Evolutionary conservation across 1,140 invertebrate genomes (phyloP).

Genomic region (Alviniconcha marisindica): DNA sequence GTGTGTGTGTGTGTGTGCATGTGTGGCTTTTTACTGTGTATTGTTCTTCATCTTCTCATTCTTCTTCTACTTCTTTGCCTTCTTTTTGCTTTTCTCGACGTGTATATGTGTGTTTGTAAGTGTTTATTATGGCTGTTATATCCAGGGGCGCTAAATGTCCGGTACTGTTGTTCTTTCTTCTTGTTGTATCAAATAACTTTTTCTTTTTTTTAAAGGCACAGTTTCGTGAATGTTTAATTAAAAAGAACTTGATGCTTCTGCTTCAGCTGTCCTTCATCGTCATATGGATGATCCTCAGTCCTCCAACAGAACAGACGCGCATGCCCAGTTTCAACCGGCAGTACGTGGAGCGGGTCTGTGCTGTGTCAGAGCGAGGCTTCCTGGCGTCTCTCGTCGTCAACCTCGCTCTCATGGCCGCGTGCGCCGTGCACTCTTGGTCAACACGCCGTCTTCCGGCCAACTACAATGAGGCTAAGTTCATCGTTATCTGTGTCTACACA

Average conservation of each 20-base stretch:
- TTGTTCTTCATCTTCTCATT: background rate
- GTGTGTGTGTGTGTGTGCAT: background rate
- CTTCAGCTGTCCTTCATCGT: conserved; percentile 44
- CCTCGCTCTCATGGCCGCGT: conserved; percentile 89
- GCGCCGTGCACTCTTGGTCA: conserved; percentile 91
- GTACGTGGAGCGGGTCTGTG: conserved; percentile 45
- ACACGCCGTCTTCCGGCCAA: conserved; percentile 66
- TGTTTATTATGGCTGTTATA: background rate
- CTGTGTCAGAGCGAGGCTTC: conserved; percentile 44
- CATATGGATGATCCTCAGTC: conserved; percentile 39
- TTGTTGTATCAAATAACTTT: too few relatives aligned
- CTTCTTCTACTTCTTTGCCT: background rate
- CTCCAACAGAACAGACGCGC: conserved; percentile 18
- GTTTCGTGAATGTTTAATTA: too few relatives aligned
- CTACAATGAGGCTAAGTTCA: conserved; percentile 66
- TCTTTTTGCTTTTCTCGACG: background rate
- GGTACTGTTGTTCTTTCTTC: too few relatives aligned
- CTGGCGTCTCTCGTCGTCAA: conserved; percentile 84
- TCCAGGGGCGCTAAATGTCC: too few relatives aligned
- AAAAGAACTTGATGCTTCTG: too few relatives aligned
- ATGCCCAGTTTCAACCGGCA: conserved; percentile 30
- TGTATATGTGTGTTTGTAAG: background rate
- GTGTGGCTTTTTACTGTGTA: too few relatives aligned
- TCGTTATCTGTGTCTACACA: conserved; percentile 63
- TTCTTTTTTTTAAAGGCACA: too few relatives aligned